Evolutionary conservation across 1,140 invertebrate species (phyloP).

Genomic region (Drosophila kurseongensis): DNA sequence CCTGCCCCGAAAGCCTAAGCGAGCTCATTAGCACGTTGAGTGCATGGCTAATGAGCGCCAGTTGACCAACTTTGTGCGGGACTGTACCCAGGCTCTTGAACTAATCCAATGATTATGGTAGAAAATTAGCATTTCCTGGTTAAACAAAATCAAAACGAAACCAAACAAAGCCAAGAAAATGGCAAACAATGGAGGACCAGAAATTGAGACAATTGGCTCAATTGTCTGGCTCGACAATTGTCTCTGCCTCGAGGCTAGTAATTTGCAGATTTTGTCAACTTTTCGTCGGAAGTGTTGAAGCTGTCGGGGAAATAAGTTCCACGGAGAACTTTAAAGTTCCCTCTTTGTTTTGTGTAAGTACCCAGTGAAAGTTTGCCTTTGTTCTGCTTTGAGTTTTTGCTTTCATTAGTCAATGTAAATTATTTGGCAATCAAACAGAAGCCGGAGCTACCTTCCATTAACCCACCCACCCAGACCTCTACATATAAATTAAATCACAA

Average conservation of each 20-base stretch:
- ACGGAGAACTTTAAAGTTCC: constrained; percentile 35
- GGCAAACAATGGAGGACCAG: constrained; percentile 37
- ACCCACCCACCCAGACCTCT: neutral
- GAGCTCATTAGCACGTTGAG: constrained; percentile 69
- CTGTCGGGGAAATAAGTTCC: constrained; percentile 24
- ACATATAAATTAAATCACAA: constrained; percentile 73
- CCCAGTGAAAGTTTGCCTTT: constrained; percentile 32
- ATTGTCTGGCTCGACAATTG: constrained; percentile 45
- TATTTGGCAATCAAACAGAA: constrained; percentile 62
- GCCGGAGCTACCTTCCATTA: constrained; percentile 33
- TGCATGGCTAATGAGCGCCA: constrained; percentile 61
- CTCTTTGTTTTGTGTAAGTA: constrained; percentile 2
- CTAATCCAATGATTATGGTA: constrained; percentile 31
- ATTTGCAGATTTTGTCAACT: constrained; percentile 59
- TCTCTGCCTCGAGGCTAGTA: constrained; percentile 45
- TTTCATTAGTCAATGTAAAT: constrained; percentile 77
- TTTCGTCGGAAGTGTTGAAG: constrained; percentile 31
- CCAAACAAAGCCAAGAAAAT: constrained; percentile 47
- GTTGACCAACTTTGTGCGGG: constrained; percentile 29
- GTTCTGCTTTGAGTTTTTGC: constrained; percentile 20
- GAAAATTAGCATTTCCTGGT: constrained; percentile 64
- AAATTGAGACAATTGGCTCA: constrained; percentile 74
- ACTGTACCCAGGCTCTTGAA: constrained; percentile 24
- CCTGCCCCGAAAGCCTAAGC: constrained; percentile 26
- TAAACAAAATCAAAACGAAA: constrained; percentile 35